Base-by-base conservation (phyloP, 2,888 invertebrate species). In the Chrysina gloriosa region DNA sequence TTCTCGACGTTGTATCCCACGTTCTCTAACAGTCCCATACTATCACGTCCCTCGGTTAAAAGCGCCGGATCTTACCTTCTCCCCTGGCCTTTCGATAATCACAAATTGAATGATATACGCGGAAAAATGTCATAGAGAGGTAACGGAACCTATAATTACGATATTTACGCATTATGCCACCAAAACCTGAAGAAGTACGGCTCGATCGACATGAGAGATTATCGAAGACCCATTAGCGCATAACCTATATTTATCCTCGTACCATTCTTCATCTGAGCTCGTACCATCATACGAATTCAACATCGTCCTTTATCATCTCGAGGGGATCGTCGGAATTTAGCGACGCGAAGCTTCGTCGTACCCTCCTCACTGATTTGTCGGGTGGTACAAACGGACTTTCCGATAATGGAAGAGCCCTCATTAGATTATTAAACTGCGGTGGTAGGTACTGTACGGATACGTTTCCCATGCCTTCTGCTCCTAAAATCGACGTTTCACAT, bases 141-240 rank as follows among this genome's bases (percentile, higher is more conserved):
- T 25, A 63, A 52, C 68, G 39, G 64, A 72, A 71, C 72, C 68
- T 74, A 69, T 72, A 72, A 72, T 74, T 74, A 72, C 65, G 65
- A 68, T 68, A 68, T 73, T 74, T 71, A 71, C 71, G 69, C 69
- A 71, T 42, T 61, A 70, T 71, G 73, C 74, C 74, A 74, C 74
- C 58, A 61, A 61, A 61, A 61, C 42, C 58, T 45, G 58, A 61
- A 42, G 58, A 45, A 61, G 58, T 69, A 73, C 67, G 54, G 71
- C 71, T 71, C 73, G 72, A 65, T 64, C 70, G 67, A 67, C 65
- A 67, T 48, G 29, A 29, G 48, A 65, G 67, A 73, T 72, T 70
- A 71, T 72, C 72, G 74, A 69, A 70, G 29, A 11, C 16, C 42
- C 69, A 71, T 74, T 71, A 71, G 69, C 54, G 65, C 65, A 69